Evolutionary conservation across 2,113 vertebrate genomes (phyloP).

Genomic region (Colius striatus): DNA sequence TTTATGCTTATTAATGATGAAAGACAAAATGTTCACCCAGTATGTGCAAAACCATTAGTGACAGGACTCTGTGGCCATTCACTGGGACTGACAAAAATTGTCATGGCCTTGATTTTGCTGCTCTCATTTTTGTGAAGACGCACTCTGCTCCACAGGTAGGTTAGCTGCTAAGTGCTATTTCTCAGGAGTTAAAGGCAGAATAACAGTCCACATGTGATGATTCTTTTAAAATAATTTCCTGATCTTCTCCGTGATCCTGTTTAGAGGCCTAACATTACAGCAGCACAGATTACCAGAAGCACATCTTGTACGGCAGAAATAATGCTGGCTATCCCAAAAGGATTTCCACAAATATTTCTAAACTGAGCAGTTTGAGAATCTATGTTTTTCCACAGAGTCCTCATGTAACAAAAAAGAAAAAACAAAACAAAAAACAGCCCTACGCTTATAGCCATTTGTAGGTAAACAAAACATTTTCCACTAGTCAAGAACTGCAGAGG

Average conservation of each 20-base stretch:
- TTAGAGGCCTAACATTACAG: background rate
- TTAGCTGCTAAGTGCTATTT: background rate
- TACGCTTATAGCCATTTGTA: background rate
- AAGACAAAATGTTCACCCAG: fast-evolving
- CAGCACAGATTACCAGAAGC: background rate
- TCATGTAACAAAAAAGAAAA: too few species aligned
- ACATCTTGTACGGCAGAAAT: background rate
- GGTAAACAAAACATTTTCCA: background rate
- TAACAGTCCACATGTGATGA: background rate
- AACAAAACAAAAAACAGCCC: background rate
- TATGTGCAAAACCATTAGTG: background rate
- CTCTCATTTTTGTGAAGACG: background rate
- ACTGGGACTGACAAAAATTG: background rate
- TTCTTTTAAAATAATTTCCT: background rate
- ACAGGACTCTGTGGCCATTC: background rate
- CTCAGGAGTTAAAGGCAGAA: background rate
- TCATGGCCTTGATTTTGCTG: background rate
- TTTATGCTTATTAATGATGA: background rate
- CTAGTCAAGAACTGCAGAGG: background rate
- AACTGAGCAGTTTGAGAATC: background rate
- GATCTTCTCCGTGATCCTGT: background rate
- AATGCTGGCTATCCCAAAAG: background rate
- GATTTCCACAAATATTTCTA: background rate
- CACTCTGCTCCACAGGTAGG: background rate
- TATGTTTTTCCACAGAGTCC: background rate